Conservation (phyloP, 1,140 invertebrate species). For the Papilio helenus region DNA sequence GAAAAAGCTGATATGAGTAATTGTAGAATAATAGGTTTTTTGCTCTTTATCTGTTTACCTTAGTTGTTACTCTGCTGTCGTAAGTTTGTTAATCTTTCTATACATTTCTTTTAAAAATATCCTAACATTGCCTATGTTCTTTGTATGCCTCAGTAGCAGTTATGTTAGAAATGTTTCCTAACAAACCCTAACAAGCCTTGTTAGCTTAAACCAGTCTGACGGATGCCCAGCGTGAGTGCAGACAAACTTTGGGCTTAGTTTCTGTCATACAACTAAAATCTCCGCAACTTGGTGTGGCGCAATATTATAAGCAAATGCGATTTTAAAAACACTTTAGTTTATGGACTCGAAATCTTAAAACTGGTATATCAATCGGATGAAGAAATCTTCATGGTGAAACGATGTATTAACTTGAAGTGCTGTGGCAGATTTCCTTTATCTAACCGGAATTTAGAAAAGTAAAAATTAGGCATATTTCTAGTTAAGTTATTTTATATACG, state of each 20-base stretch:
- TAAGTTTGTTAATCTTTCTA: background rate
- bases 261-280: conserved; percentile 19
- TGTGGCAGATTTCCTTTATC: no score
- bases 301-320: background rate
- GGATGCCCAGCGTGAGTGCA: conserved; percentile 6
- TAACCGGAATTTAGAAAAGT: no score
- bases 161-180: conserved; percentile 6
- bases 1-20: background rate
- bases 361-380: background rate
- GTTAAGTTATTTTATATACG: no score
- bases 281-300: background rate
- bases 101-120: background rate
- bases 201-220: conserved; percentile 6
- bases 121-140: background rate
- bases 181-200: conserved; percentile 21
- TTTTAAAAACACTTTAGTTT: background rate
- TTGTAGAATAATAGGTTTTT: background rate
- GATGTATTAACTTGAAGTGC: background rate
- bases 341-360: no score
- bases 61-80: no score
- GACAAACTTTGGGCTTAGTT: conserved; percentile 6
- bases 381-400: background rate
- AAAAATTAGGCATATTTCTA: no score
- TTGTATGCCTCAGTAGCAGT: background rate
- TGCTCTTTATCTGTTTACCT: no score